Evolutionary conservation across 2,888 invertebrate species (phyloP), one percentile per base, ranked within the genome.

Genomic region (Morinoia aosen): DNA sequence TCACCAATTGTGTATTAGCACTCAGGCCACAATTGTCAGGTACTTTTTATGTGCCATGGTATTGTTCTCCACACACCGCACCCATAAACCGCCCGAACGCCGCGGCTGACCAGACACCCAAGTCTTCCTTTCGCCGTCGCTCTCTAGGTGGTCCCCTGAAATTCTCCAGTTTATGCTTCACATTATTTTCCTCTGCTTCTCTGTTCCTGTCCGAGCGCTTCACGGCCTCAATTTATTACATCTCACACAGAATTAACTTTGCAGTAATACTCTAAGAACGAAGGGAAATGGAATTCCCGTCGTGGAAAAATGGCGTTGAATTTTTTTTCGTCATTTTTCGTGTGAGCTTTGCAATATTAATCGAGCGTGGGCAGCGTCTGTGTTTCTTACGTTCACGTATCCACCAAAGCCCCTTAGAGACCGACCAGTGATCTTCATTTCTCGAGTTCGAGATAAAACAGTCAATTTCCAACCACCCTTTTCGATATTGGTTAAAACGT

Each of bases 1-100:
- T 93, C 93, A 93, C 93, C 93, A 57, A 93, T 93, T 93, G 93
- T 93, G 93, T 57, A 93, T 93, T 93, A 93, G 93, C 93, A 93
- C 93, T 93, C 57, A 33, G 93, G 93, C 57, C 93, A 93, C 93
- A 93, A 93, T 93, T 56, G 57, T 57, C 93, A 93, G 93, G 93
- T 93, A 93, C 93, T 93, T 93, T 93, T 93, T 93, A 93, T 12
- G 56, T 33, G 48, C 93, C 90, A 90, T 48, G 90, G 48, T 48
- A 90, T 90, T 90, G 90, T 90, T 90, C 90, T 90, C 90, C 90
- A 48, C 48, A 48, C 48, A 93, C 93, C 93, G 57, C 19, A 93
- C 93, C 93, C 48, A 57, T 57, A 93, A 93, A 93, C 57, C 57
- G 93, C 33, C 48, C 90, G 90, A 48, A 14, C 14, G 90, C 39